Evolutionary conservation across 2,797 vertebrate genomes (phyloP), one percentile per base, ranked within the genome.

Genomic region (Melanotaenia trifasciata): DNA sequence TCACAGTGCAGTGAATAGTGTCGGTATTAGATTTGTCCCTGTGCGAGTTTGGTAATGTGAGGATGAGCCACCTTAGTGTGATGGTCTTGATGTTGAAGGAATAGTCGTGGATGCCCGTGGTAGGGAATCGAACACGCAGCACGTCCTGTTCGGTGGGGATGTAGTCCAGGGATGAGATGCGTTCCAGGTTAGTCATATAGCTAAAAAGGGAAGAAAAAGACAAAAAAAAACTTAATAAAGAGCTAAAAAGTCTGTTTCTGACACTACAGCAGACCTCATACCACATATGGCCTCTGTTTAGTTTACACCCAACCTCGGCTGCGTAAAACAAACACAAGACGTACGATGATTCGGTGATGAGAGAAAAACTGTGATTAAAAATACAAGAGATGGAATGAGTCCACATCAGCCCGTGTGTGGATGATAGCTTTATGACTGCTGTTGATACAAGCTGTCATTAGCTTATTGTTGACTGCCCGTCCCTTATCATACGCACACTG

Each of bases 81-180:
- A 98, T 97, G 80, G 94, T 97, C 89, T 97, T 96, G 89, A 99
- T 93, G 78, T 93, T 96, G 71, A 99, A 99, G 68, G 97, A 93
- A 85, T 99, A 99, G 89, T 99, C 98, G 62, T 98, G 98, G 94
- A 99, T 99, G 76, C 98, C 98, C 0, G 97, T 98, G 65, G 98
- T 99, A 72, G 98, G 98, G 83, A 99, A 96, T 67, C 98, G 94
- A 74, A 99, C 98, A 67, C 97, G 95, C 80, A 99, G 93, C 90
- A 99, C 97, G 9, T 99, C 98, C 93, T 99, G 98, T 76, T 96
- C 96, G 20, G 96, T 97, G 72, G 98, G 98, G 86, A 99, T 94
- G 94, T 98, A 99, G 87, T 96, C 95, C 0, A 87, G 91, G 47
- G 94, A 90, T 0, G 97, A 92, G 0, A 99, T 98, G 66, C 98